Conservation (phyloP, 64 coral and sea anemone genomes). For the Pachyseris speciosa region DNA sequence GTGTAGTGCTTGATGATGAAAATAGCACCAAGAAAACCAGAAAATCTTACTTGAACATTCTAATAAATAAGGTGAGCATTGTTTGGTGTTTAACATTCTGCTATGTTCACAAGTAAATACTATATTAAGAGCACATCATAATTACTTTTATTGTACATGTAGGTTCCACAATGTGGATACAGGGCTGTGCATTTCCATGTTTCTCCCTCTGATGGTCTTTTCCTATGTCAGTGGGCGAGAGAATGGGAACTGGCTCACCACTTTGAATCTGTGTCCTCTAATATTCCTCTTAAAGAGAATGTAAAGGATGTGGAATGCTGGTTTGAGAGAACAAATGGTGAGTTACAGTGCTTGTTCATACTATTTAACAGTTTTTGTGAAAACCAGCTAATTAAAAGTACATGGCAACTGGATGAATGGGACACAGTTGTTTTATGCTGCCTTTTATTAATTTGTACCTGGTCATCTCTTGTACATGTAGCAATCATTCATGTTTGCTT, state of each 20-base stretch:
- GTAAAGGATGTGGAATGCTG: conserved; percentile 33
- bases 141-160: not conserved
- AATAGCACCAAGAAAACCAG: conserved; percentile 44
- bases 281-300: not conserved
- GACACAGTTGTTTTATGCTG: too few relatives aligned
- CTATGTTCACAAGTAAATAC: too few relatives aligned
- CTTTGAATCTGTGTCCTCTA: not conserved
- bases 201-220: not conserved
- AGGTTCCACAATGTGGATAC: conserved; percentile 35
- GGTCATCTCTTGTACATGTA: too few relatives aligned
- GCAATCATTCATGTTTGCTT: too few relatives aligned
- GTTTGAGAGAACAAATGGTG: conserved; percentile 28
- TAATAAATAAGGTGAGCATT: conserved; percentile 43
- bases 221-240: conserved; percentile 56
- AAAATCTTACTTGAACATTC: conserved; percentile 20
- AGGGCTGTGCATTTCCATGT: conserved; percentile 16
- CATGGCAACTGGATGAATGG: too few relatives aligned
- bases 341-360: not conserved
- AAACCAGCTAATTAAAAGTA: too few relatives aligned
- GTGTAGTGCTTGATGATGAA: conserved; percentile 68
- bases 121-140: not conserved
- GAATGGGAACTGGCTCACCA: conserved; percentile 57
- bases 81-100: not conserved
- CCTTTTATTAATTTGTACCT: too few relatives aligned
- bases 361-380: not conserved